Conservation (phyloP, 1,140 invertebrate species). For the Melipona quadrifasciata region DNA sequence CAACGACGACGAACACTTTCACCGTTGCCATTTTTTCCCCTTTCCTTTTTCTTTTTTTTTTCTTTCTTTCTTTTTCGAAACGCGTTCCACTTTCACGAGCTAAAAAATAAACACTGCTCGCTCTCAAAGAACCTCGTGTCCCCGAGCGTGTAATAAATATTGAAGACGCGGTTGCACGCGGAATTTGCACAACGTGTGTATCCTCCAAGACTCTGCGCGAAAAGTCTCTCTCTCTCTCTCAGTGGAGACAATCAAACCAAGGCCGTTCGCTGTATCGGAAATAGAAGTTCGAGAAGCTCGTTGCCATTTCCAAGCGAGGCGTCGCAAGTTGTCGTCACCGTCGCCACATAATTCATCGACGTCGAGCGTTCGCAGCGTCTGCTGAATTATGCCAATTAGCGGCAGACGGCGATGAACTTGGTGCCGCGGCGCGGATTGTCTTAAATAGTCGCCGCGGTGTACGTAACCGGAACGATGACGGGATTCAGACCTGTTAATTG, state of each 20-base stretch:
- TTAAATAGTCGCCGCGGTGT: conserved; percentile 30
- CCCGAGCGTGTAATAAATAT: background rate
- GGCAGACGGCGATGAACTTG: conserved; percentile 46
- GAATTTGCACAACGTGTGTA: conserved; percentile 22
- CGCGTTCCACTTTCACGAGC: background rate
- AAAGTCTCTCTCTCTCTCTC: background rate
- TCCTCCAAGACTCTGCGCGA: background rate
- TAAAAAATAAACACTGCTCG: background rate
- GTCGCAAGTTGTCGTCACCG: conserved; percentile 19
- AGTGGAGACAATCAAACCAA: conserved; percentile 14
- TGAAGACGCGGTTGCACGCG: conserved; percentile 18
- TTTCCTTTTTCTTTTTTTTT: too few species aligned
- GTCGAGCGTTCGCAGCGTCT: conserved; percentile 14
- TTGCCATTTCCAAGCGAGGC: conserved; percentile 4
- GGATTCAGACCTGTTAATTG: conserved; percentile 20
- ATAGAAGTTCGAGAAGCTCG: conserved; percentile 30
- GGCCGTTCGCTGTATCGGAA: conserved; percentile 21
- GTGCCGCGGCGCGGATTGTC: conserved; percentile 40
- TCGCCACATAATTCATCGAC: conserved; percentile 57
- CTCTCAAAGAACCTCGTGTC: background rate
- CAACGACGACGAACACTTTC: too few species aligned
- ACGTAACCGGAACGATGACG: conserved; percentile 5
- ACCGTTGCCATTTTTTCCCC: too few species aligned
- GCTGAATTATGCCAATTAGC: conserved; percentile 57
- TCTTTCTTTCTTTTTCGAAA: background rate